Conservation (phyloP, 2,113 vertebrate genomes). For the human (Homo sapiens) region DNA sequence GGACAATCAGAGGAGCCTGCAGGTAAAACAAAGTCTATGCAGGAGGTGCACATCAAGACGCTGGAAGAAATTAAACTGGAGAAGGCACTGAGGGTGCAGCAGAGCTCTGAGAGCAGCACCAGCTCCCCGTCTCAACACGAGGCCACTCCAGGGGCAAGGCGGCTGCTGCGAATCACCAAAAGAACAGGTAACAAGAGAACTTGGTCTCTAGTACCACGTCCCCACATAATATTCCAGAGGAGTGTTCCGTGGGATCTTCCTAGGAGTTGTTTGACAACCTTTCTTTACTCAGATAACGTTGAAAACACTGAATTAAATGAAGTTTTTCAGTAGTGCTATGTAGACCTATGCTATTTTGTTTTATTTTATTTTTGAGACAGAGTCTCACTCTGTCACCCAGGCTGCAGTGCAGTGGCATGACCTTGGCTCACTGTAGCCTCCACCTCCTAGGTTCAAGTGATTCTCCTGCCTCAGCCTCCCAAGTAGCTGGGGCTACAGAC, state of each 20-base stretch:
- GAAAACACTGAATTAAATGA: neutral
- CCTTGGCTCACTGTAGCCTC: too few relatives aligned
- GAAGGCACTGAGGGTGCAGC: conserved; percentile 89
- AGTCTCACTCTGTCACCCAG: too few relatives aligned
- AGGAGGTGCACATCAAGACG: conserved; percentile 91
- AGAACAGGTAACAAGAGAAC: conserved; percentile 77
- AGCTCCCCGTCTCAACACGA: conserved; percentile 36
- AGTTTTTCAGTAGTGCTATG: neutral
- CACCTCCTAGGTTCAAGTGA: too few relatives aligned
- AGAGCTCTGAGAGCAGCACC: conserved; percentile 60
- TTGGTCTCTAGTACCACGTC: neutral
- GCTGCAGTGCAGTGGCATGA: too few relatives aligned
- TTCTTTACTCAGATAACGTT: neutral
- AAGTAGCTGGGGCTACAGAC: too few relatives aligned
- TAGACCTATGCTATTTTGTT: neutral
- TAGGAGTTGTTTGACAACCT: neutral
- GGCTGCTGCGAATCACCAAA: conserved; percentile 82
- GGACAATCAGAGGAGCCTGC: conserved; percentile 62
- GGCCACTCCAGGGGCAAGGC: conserved; percentile 55
- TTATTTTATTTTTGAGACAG: too few relatives aligned
- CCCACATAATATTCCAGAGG: neutral
- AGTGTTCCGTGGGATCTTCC: neutral
- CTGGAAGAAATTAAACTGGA: conserved; percentile 95
- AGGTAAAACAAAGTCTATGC: conserved; percentile 38
- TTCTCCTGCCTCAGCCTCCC: too few relatives aligned